phyloP scores from a whole-genome alignment of 1,140 invertebrate genomes.

The Helicorthomorpha holstii region DNA sequence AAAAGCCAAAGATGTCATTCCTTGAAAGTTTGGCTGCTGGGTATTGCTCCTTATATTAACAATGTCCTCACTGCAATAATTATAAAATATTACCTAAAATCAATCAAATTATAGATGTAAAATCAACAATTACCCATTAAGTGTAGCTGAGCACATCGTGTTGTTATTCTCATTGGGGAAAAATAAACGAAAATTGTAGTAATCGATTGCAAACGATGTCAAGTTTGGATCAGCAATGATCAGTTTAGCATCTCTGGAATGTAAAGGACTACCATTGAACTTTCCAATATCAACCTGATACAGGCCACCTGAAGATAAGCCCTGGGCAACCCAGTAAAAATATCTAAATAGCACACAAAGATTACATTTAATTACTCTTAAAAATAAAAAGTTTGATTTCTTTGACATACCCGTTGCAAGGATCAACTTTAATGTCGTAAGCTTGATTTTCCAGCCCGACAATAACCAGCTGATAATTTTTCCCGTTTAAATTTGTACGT shows the following conservation, averaged over 20 bases:
- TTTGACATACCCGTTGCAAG: slow-evolving; percentile 61
- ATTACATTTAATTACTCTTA: not conserved
- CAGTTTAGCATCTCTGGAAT: slow-evolving; percentile 28
- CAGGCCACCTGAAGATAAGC: slow-evolving; percentile 41
- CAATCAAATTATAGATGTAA: not conserved
- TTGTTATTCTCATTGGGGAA: slow-evolving; percentile 49
- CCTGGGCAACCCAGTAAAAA: slow-evolving; percentile 58
- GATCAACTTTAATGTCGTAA: slow-evolving; percentile 68
- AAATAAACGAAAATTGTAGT: slow-evolving; percentile 58
- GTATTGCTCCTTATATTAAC: slow-evolving; percentile 52
- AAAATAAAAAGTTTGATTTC: slow-evolving; percentile 17
- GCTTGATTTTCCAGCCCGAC: slow-evolving; percentile 45
- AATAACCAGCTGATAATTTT: slow-evolving; percentile 43
- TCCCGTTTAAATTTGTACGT: slow-evolving; percentile 50
- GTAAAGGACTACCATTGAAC: slow-evolving; percentile 42
- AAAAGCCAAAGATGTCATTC: slow-evolving; percentile 53
- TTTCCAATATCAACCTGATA: slow-evolving; percentile 58
- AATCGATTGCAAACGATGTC: slow-evolving; percentile 58
- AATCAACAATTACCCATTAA: slow-evolving; percentile 46
- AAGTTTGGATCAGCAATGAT: slow-evolving; percentile 41
- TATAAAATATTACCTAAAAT: slow-evolving; percentile 4
- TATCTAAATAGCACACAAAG: slow-evolving; percentile 35
- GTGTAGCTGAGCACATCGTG: slow-evolving; percentile 56
- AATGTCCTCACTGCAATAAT: slow-evolving; percentile 39
- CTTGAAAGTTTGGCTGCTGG: slow-evolving; percentile 52